Conservation (phyloP, 2,888 invertebrate species). For the Schrankia costaestrigalis region DNA sequence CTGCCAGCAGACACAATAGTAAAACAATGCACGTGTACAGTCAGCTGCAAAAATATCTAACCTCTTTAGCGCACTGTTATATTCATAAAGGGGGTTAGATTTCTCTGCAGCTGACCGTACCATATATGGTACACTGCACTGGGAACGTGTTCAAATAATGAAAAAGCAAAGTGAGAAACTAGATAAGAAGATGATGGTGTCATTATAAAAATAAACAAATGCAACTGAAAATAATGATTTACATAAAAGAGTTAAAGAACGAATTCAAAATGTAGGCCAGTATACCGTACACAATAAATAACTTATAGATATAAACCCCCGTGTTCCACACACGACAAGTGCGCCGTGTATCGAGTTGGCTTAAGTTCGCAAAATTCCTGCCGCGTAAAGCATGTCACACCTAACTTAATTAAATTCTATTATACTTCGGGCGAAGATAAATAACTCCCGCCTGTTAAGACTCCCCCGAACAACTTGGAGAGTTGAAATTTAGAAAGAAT, state of each 20-base stretch:
- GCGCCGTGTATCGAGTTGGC: conserved; percentile 41
- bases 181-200: too few species aligned
- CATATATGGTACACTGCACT: too few species aligned
- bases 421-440: conserved; percentile 71
- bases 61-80: too few species aligned
- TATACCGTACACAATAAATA: conserved; percentile 10
- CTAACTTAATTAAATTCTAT: conserved; percentile 79
- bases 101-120: too few species aligned
- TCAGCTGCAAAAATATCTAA: too few species aligned
- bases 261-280: conserved; percentile 8
- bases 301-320: conserved; percentile 13
- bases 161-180: too few species aligned
- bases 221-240: background rate
- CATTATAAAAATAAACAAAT: too few species aligned
- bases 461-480: conserved; percentile 41
- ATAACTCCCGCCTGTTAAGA: conserved; percentile 65
- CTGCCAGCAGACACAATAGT: too few species aligned
- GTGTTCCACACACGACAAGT: conserved; percentile 22
- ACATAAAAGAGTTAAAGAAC: background rate
- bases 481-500: conserved; percentile 68
- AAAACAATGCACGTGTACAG: too few species aligned
- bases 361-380: conserved; percentile 59
- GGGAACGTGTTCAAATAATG: too few species aligned
- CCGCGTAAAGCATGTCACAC: conserved; percentile 70
- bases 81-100: too few species aligned